A percentile compares a stretch with the other conserved stretches of the same genome.
These are phyloP conservation scores for Australoheros scitulus DNA, from an alignment of 2,113 vertebrate species.

Conservation along the genomic window DNA sequence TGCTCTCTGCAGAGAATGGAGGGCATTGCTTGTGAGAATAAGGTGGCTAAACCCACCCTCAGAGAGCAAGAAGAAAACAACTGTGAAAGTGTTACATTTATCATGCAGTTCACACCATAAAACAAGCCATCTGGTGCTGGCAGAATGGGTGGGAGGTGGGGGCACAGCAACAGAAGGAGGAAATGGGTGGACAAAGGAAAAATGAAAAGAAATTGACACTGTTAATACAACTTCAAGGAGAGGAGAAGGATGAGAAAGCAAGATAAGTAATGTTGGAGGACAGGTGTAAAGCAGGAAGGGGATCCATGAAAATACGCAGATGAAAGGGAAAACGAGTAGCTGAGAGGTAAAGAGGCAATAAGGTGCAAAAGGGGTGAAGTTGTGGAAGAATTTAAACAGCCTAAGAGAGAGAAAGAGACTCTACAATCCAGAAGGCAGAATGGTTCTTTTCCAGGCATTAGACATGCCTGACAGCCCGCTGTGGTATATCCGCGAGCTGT, in stretches of 20 bases:
- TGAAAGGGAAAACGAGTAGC: background rate
- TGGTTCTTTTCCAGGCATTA: slow-evolving; percentile 50
- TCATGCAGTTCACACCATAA: slow-evolving; percentile 48
- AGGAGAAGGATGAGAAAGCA: background rate
- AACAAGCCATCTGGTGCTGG: slow-evolving; percentile 54
- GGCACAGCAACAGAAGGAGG: slow-evolving; percentile 25
- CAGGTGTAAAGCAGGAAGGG: background rate
- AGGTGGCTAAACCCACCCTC: slow-evolving; percentile 37
- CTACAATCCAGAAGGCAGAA: slow-evolving; percentile 18
- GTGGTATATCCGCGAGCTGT: slow-evolving; percentile 10
- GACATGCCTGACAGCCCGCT: slow-evolving; percentile 33
- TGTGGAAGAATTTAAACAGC: slow-evolving; percentile 36
- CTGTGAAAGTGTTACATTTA: slow-evolving; percentile 53
- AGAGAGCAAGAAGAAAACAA: slow-evolving; percentile 47
- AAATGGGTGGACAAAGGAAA: slow-evolving; percentile 29
- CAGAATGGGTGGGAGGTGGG: slow-evolving; percentile 1
- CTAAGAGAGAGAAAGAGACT: slow-evolving; percentile 8
- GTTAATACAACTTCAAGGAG: slow-evolving; percentile 1
- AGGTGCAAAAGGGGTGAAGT: slow-evolving; percentile 17
- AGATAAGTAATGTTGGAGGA: background rate
- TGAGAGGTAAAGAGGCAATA: slow-evolving; percentile 29
- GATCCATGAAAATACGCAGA: background rate
- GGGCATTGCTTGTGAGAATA: slow-evolving; percentile 37
- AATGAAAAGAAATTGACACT: slow-evolving; percentile 29
- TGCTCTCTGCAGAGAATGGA: slow-evolving; percentile 17